Base-by-base conservation (phyloP, 2,888 invertebrate species). In the Sinhomidia bicolor region DNA sequence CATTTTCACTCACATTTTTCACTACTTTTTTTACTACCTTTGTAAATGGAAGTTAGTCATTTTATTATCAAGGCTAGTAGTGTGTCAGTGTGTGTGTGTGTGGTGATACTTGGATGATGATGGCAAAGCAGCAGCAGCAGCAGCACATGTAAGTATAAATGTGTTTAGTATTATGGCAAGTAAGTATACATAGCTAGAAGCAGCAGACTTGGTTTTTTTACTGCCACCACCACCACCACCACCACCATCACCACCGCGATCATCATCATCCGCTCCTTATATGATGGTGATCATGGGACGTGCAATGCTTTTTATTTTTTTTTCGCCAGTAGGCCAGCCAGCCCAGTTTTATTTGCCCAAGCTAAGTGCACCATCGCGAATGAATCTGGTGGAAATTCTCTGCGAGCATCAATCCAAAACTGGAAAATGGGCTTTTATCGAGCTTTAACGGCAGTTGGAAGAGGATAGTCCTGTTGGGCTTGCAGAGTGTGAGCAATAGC, bases 391-490 rank as follows among this genome's bases (percentile, higher is more conserved):
- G 44, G 7, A 65, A 26, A 51, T 29, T 84, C 74, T 51, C 74
- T 74, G 83, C 36, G 51, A 84, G 74, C 60, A 74, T 74, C 83
- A 84, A 84, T 84, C 60, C 68, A 68, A 74, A 74, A 14, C 57
- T 84, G 57, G 74, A 26, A 74, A 84, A 84, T 84, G 83, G 57
- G 36, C 29, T 71, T 74, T 84, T 84, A 84, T 84, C 83, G 83
- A 60, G 83, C 23, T 84, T 84, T 84, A 84, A 84, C 57, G 82
- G 12, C 17, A 83, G 60, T 57, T 44, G 32, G 57, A 74, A 60
- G 6, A 74, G 65, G 54, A 17, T 54, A 6, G 6, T 47, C 9
- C 47, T 54, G 54, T 60, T 79, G 65, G 32, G 32, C 14, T 65
- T 65, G n/a, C n/a, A n/a, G n/a, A n/a, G 4, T 32, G 47, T 82